Conservation (phyloP, 2,113 vertebrate genomes). For the Actenoides lindsayi region DNA sequence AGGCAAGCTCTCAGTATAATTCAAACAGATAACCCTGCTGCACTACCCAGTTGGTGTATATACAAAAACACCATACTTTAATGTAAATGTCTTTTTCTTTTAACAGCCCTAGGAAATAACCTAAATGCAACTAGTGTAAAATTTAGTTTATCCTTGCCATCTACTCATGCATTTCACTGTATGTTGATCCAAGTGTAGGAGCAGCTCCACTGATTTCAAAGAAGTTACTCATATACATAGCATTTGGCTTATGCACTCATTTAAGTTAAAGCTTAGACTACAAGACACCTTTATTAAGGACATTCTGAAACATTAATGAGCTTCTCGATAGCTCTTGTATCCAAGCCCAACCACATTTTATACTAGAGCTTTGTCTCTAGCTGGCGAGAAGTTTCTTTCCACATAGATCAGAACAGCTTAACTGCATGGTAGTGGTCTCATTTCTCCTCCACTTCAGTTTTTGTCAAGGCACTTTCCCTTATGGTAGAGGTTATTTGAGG, state of each 20-base stretch:
- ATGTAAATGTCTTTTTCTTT: not conserved
- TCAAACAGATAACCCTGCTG: not conserved
- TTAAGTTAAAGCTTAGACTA: not conserved
- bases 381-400: not conserved
- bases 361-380: not conserved
- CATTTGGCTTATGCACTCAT: not conserved
- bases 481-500: not conserved
- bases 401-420: not conserved
- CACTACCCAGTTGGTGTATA: not conserved
- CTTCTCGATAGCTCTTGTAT: not conserved
- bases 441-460: not conserved
- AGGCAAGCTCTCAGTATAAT: slow-evolving; percentile 58
- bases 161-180: not conserved
- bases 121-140: not conserved
- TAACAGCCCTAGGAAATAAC: not conserved
- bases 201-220: not conserved
- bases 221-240: not conserved
- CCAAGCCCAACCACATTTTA: not conserved
- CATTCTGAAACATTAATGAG: not conserved
- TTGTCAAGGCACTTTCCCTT: not conserved
- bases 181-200: not conserved
- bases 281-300: not conserved
- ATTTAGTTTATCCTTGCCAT: not conserved
- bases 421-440: not conserved
- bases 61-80: accelerated